phyloP scores from a whole-genome alignment of 2,797 vertebrate species.

The Poeciliopsis paucimaculata region DNA sequence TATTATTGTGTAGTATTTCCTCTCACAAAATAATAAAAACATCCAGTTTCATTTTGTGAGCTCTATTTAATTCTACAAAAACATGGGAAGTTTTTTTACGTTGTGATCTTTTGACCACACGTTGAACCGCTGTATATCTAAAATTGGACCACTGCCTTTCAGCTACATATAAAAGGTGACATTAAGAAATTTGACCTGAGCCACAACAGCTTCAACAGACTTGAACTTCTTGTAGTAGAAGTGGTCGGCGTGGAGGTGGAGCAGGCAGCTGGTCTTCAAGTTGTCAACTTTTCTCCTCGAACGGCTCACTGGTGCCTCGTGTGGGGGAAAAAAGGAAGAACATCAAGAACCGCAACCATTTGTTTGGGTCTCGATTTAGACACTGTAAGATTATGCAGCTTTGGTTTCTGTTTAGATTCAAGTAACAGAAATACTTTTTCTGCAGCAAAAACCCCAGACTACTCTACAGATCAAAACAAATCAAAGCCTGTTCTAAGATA shows the following conservation, averaged over 20 bases:
- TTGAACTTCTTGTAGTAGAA: slow-evolving; percentile 82
- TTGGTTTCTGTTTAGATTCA: neutral
- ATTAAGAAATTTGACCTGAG: slow-evolving; percentile 77
- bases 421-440: neutral
- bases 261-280: slow-evolving; percentile 82
- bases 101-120: neutral
- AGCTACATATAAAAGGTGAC: neutral
- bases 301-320: slow-evolving; percentile 68
- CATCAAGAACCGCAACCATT: neutral
- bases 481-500: neutral
- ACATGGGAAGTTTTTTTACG: neutral
- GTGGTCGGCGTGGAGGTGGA: slow-evolving; percentile 82
- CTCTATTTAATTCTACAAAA: neutral
- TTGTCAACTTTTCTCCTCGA: slow-evolving; percentile 74
- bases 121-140: neutral
- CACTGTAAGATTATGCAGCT: neutral
- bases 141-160: neutral
- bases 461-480: slow-evolving; percentile 10
- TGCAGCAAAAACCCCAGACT: neutral
- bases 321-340: slow-evolving; percentile 39
- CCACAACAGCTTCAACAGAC: slow-evolving; percentile 80
- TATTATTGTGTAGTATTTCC: neutral
- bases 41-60: neutral
- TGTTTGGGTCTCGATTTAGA: neutral
- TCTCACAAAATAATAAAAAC: neutral